A percentile compares a stretch with the other conserved stretches of the same genome.
Conservation (phyloP, 2,888 invertebrate species). For the Diabrotica balteata region DNA sequence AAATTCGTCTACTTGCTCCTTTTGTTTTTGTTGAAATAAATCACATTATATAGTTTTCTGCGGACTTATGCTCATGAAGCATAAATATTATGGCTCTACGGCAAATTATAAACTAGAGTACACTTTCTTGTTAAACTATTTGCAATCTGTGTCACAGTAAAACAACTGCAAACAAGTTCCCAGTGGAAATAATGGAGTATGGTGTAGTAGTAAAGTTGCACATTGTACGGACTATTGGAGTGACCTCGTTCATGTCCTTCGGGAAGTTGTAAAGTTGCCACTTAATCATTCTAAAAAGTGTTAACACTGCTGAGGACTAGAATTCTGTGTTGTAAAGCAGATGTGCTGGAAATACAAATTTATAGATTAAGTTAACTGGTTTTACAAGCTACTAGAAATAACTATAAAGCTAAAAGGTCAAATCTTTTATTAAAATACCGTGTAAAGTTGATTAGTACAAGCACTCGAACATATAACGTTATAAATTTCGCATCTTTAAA, state of each 20-base stretch:
- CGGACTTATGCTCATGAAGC: conserved; percentile 4
- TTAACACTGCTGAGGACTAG: not conserved
- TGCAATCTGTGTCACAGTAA: conserved; percentile 17
- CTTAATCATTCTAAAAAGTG: not conserved
- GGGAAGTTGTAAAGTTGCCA: conserved; percentile 1
- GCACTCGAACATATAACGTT: too few relatives aligned
- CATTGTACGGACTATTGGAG: not conserved
- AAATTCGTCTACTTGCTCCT: too few relatives aligned
- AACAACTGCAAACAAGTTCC: conserved; percentile 17
- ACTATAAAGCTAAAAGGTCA: too few relatives aligned
- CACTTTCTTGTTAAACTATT: conserved; percentile 28
- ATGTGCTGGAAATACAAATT: too few relatives aligned
- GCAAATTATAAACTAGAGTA: conserved; percentile 21
- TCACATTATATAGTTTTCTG: conserved; percentile 1
- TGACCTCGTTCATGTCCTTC: not conserved
- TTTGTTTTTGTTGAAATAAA: too few relatives aligned
- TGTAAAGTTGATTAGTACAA: too few relatives aligned
- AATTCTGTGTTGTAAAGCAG: not conserved
- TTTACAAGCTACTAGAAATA: too few relatives aligned
- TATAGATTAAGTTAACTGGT: too few relatives aligned
- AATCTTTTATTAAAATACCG: too few relatives aligned
- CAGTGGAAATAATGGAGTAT: conserved; percentile 26
- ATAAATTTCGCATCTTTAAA: too few relatives aligned
- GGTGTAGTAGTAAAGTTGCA: conserved; percentile 11
- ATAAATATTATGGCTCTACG: conserved; percentile 1